phyloP scores from a whole-genome alignment of 2,113 vertebrate genomes.

The Lophius piscatorius region DNA sequence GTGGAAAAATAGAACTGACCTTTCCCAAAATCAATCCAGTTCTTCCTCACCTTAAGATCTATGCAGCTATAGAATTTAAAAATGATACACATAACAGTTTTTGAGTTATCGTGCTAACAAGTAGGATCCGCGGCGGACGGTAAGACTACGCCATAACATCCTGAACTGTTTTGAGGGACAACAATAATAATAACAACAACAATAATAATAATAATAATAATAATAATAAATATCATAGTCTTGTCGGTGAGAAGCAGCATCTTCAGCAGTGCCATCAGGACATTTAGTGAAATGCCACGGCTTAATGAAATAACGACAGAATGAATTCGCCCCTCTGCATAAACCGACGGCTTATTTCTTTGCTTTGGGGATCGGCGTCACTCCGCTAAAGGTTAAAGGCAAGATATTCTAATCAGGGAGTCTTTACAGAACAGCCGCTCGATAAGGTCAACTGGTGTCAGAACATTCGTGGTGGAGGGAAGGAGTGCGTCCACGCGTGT shows the following conservation, averaged over 20 bases:
- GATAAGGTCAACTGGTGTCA: slow-evolving; percentile 80
- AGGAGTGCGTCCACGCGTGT: slow-evolving; percentile 44
- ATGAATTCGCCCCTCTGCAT: slow-evolving; percentile 57
- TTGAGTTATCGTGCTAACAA: no score
- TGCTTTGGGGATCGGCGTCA: slow-evolving; percentile 55
- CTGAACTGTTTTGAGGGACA: no score
- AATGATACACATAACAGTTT: no score
- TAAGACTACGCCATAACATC: no score
- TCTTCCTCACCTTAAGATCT: no score
- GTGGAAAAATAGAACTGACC: no score
- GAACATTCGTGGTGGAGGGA: slow-evolving; percentile 57
- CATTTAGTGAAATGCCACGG: slow-evolving; percentile 58
- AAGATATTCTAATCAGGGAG: slow-evolving; percentile 80
- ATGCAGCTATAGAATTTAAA: no score
- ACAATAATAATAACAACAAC: neutral
- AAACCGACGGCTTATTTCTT: slow-evolving; percentile 62
- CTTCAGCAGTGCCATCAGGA: slow-evolving; percentile 33
- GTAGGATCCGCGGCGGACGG: no score
- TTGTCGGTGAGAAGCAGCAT: slow-evolving; percentile 33
- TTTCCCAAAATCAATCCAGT: no score
- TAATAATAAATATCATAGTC: neutral
- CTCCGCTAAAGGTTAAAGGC: slow-evolving; percentile 77
- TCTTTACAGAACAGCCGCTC: slow-evolving; percentile 77
- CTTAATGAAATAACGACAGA: slow-evolving; percentile 63
- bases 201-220: no score